These are phyloP conservation scores for Trididemnum clinides DNA, from an alignment of 23 tunicate genomes.

Conservation along the genomic window DNA sequence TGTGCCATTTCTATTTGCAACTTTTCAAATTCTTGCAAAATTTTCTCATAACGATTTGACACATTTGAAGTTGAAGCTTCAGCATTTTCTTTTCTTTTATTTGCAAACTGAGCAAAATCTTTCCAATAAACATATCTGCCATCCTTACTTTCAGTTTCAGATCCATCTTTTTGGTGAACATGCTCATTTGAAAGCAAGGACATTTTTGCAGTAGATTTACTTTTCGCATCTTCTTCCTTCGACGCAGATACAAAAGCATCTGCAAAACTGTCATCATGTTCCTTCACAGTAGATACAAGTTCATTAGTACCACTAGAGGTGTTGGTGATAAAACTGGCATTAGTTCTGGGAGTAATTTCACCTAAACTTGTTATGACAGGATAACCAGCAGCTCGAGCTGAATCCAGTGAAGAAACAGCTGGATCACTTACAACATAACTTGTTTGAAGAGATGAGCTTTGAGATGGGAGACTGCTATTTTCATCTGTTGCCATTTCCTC, in stretches of 20 bases:
- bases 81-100: background rate
- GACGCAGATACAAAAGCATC: too few species aligned
- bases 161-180: too few species aligned
- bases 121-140: background rate
- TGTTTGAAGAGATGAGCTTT: background rate
- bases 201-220: too few species aligned
- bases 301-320: too few species aligned
- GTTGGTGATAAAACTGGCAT: too few species aligned
- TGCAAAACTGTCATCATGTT: too few species aligned
- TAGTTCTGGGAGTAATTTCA: too few species aligned
- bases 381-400: slow-evolving; percentile 40
- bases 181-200: too few species aligned
- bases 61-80: background rate
- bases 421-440: slow-evolving; percentile 12
- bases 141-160: background rate
- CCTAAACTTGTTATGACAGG: slow-evolving; percentile 31
- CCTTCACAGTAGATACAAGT: too few species aligned
- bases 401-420: background rate
- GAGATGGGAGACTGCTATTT: background rate
- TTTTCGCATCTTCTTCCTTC: too few species aligned
- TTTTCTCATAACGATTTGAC: background rate
- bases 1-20: background rate
- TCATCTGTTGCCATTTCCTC: too few species aligned
- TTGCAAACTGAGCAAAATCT: background rate
- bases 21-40: background rate